Evolutionary conservation across 1,140 invertebrate species (phyloP), one percentile per base, ranked within the genome.

Genomic region (Neocloeon triangulifer): DNA sequence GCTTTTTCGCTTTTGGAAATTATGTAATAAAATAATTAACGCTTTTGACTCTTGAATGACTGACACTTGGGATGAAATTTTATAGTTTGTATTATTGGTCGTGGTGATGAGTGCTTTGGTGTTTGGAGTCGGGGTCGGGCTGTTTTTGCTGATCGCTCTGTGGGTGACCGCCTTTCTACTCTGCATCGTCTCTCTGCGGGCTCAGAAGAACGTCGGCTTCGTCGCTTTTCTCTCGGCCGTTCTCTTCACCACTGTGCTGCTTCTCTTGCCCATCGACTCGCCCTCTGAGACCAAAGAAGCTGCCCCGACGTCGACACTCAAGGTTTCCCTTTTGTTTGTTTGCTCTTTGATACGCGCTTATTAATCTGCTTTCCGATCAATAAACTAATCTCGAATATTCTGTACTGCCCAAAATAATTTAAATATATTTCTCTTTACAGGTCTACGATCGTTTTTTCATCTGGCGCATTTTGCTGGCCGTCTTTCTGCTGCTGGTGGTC

Each of bases 381-480:
- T n/a, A n/a, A n/a, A n/a, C n/a, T n/a, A n/a, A n/a, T n/a, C n/a
- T n/a, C n/a, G n/a, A n/a, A n/a, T n/a, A n/a, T n/a, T n/a, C n/a
- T n/a, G n/a, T n/a, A n/a, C n/a, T n/a, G n/a, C n/a, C n/a, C n/a
- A n/a, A n/a, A n/a, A n/a, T n/a, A n/a, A n/a, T n/a, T n/a, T n/a
- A n/a, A n/a, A n/a, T n/a, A n/a, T n/a, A n/a, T n/a, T n/a, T n/a
- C n/a, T n/a, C n/a, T n/a, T n/a, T 62, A 28, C 44, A 67, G 64
- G 50, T 56, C 13, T 62, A 61, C 30, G 62, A 69, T 41, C 55
- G 59, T 33, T 41, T 57, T n/a, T 60, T 61, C 35, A 45, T 66
- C 18, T 63, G 61, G 52, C 52, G 62, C 41, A 45, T 58, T 19
- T 41, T 56, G 21, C 45, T 65, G 9, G 34, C 64, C 4, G 45